A percentile compares a stretch with the other conserved stretches of the same genome.
Conservation (phyloP, 2,113 vertebrate genomes). For the Bettongia penicillata region DNA sequence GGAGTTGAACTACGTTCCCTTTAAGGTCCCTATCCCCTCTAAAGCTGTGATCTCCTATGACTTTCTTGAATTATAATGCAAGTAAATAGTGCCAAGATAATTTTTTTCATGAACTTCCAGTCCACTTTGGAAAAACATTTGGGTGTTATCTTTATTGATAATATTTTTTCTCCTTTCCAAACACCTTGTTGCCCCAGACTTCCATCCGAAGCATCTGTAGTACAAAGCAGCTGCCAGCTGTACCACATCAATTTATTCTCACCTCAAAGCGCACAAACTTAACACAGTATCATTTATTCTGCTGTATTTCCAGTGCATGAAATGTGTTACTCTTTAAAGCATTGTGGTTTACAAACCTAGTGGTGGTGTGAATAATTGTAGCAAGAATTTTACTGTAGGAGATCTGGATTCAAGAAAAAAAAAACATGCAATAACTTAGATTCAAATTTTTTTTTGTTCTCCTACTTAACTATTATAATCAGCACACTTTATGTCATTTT, state of each 20-base stretch:
- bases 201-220: not conserved
- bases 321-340: not conserved
- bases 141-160: not conserved
- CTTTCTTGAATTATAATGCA: not conserved
- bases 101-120: not conserved
- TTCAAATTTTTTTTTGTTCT: not conserved
- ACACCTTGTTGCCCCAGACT: not conserved
- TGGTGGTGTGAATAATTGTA: constrained; percentile 10
- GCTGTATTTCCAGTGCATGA: not conserved
- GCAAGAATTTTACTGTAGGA: not conserved
- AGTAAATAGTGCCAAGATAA: not conserved
- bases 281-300: not conserved
- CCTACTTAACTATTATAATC: not conserved
- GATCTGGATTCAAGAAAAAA: constrained; percentile 19
- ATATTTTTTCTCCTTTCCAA: not conserved
- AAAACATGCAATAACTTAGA: not conserved
- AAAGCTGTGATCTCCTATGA: not conserved
- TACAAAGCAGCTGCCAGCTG: not conserved
- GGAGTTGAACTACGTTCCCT: not conserved
- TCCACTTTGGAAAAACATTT: constrained; percentile 37
- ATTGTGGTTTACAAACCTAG: not conserved
- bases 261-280: rapidly evolving
- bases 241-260: not conserved
- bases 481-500: not conserved
- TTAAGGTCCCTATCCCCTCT: not conserved